Conservation (phyloP, 2,113 vertebrate genomes). For the Cariama cristata region DNA sequence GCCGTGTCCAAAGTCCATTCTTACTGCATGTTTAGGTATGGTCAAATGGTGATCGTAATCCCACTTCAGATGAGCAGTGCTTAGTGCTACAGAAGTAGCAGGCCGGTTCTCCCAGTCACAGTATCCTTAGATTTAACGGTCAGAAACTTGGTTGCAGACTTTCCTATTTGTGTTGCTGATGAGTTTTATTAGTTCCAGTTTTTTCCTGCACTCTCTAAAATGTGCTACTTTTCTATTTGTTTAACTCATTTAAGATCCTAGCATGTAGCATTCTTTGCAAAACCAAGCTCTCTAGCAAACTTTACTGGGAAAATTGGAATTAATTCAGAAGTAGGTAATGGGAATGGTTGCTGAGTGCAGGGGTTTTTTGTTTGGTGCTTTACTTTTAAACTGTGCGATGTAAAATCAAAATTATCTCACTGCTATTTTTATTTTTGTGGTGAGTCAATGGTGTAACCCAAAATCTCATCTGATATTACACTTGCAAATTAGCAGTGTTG, state of each 20-base stretch:
- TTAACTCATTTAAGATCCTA: neutral
- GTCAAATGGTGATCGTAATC: neutral
- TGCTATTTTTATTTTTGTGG: neutral
- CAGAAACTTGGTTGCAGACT: neutral
- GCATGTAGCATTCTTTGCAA: neutral
- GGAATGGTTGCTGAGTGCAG: neutral
- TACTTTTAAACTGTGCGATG: neutral
- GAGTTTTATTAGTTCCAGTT: neutral
- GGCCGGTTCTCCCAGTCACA: neutral
- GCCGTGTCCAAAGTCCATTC: neutral
- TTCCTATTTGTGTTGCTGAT: neutral
- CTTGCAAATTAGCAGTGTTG: neutral
- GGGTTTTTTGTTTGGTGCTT: neutral
- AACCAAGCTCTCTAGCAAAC: neutral
- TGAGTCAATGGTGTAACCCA: neutral
- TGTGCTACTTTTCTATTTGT: neutral
- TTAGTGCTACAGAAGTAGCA: neutral
- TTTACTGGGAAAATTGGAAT: neutral
- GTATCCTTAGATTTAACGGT: neutral
- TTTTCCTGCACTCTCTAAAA: neutral
- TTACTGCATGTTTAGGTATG: neutral
- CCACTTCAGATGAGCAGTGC: neutral
- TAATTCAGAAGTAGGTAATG: neutral
- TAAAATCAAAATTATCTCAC: neutral
- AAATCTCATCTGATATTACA: neutral